Evolutionary conservation across 1,140 invertebrate species (phyloP).

Genomic region (Condylostylus longicornis): DNA sequence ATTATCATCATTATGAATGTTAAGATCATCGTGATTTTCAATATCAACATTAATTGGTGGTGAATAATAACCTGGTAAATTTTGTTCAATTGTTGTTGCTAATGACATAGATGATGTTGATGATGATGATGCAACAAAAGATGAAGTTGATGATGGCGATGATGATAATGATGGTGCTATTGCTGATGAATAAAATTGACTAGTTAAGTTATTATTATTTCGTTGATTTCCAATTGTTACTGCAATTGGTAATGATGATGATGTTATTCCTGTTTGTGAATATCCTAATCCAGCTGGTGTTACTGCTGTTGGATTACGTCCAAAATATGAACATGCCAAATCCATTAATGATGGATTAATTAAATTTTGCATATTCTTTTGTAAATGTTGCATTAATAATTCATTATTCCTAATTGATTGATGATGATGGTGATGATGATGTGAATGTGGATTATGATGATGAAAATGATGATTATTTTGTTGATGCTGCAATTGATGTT

Average conservation of each 20-base stretch:
- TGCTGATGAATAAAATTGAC: no score
- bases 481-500: slow-evolving; percentile 7
- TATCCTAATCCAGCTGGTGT: neutral
- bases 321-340: slow-evolving; percentile 27
- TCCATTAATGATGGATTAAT: slow-evolving; percentile 26
- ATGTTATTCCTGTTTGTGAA: no score
- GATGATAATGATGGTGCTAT: neutral
- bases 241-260: no score
- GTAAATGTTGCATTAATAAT: slow-evolving; percentile 27
- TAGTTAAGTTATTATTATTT: no score
- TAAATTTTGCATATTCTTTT: slow-evolving; percentile 28
- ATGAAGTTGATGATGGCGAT: neutral
- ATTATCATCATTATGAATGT: no score
- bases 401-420: neutral
- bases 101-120: neutral
- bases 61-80: neutral
- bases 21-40: no score
- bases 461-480: slow-evolving; percentile 1
- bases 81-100: neutral
- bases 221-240: no score
- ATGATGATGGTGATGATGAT: neutral
- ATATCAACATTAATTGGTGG: no score
- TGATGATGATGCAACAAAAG: slow-evolving; percentile 2
- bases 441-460: neutral
- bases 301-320: slow-evolving; percentile 6